These are phyloP conservation scores for Mythimna vitellina DNA, from an alignment of 2,888 invertebrate genomes.

Conservation along the genomic window DNA sequence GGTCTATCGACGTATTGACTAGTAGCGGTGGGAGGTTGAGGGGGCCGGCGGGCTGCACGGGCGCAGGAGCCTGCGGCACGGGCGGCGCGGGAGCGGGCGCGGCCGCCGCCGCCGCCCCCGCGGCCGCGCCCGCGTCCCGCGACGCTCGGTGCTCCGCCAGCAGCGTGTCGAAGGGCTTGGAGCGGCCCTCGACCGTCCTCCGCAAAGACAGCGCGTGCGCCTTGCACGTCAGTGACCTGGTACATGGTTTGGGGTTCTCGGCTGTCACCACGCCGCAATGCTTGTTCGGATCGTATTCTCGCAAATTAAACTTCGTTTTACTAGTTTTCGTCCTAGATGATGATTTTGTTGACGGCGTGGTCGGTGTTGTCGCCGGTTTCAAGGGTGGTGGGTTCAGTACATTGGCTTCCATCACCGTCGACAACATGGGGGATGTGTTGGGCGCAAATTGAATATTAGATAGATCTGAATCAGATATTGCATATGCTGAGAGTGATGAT, in stretches of 20 bases:
- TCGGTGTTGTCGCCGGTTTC: conserved; percentile 69
- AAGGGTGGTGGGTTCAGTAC: conserved; percentile 59
- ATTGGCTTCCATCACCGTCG: conserved; percentile 73
- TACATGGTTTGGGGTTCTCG: conserved; percentile 93
- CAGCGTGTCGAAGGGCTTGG: conserved; percentile 94
- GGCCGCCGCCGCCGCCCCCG: conserved; percentile 67
- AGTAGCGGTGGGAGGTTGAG: conserved; percentile 79
- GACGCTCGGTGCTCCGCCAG: conserved; percentile 93
- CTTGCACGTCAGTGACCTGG: conserved; percentile 94
- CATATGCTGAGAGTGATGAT: conserved; percentile 75
- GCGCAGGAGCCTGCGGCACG: conserved; percentile 58
- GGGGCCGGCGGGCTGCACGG: conserved; percentile 61
- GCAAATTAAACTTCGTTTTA: conserved; percentile 87
- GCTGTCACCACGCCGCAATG: conserved; percentile 95
- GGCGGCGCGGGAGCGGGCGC: conserved; percentile 61
- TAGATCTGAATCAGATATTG: conserved; percentile 80
- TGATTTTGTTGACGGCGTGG: conserved; percentile 75
- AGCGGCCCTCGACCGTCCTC: conserved; percentile 93
- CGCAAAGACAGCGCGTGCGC: conserved; percentile 93
- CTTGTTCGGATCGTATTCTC: conserved; percentile 95
- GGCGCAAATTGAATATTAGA: conserved; percentile 83
- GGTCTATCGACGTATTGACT: conserved; percentile 82
- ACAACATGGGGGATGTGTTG: conserved; percentile 77
- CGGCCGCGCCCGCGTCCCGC: conserved; percentile 85
- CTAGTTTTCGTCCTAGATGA: conserved; percentile 78